Evolutionary conservation across 2,888 invertebrate species (phyloP), one percentile per base, ranked within the genome.

Genomic region (Hypena proboscidalis): DNA sequence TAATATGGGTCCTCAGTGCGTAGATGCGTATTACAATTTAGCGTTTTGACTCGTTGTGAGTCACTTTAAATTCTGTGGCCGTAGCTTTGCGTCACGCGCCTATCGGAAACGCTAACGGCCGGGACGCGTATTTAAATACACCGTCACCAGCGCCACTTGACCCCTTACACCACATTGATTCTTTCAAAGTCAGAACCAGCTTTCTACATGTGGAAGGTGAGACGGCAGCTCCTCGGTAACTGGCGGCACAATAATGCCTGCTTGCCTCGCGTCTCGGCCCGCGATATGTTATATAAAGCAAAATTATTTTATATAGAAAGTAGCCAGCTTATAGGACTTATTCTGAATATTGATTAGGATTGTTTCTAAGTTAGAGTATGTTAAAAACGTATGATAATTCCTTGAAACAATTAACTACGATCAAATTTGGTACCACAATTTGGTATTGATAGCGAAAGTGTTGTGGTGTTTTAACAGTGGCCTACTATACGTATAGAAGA

Each of bases 31-130:
- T 39, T 11, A 39, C 23, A 36, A 35, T 37, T 42, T 41, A 42
- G 36, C 19, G 6, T 30, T 30, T 17, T 20, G 11, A 8, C 37
- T 36, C 25, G 10, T 20, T 13, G 64, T 75, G 73, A 77, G 53
- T 77, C 78, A 80, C 74, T 88, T 83, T 63, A 72, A 77, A 90
- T 87, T 84, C 89, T 74, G 61, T 61, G 53, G 68, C 63, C 77
- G 82, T 78, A 64, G 63, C 50, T 42, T 74, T 78, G 79, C 83
- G 86, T 85, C 87, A 88, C 80, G 75, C 76, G 79, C 64, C 83
- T 80, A 84, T 89, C 83, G 90, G 90, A 90, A 90, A 85, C 85
- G 75, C 78, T 80, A 84, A 86, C 85, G 79, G 77, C 83, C 70
- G 70, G 66, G 70, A 70, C 70, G 74, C 70, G 67, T 80, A 82